Evolutionary conservation across 2,888 invertebrate genomes (phyloP).

Genomic region (Pachliopta kotzebuea): DNA sequence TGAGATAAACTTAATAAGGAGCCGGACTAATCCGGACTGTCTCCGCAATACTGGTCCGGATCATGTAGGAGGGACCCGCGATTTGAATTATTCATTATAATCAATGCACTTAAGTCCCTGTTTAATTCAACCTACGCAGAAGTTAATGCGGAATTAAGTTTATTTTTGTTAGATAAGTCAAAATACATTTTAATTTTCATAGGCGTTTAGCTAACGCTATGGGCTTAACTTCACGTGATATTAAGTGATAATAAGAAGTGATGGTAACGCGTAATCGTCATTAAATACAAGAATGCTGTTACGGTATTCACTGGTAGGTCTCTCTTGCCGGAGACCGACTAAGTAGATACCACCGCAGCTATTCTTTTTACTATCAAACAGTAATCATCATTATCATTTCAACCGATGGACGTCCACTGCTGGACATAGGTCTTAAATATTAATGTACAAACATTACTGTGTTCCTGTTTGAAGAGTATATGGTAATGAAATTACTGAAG

Average conservation of each 20-base stretch:
- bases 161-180: not conserved
- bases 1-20: conserved; percentile 54
- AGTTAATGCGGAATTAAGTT: conserved; percentile 18
- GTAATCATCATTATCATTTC: no score
- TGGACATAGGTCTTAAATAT: no score
- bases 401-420: no score
- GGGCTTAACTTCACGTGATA: not conserved
- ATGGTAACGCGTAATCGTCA: no score
- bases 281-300: no score
- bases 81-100: conserved; percentile 74
- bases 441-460: no score
- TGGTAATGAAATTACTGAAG: no score
- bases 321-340: no score
- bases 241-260: not conserved
- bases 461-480: no score
- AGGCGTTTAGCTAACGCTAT: not conserved
- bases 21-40: conserved; percentile 53
- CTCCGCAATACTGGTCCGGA: conserved; percentile 38
- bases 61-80: conserved; percentile 50
- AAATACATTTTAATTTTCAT: not conserved
- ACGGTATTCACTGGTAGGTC: no score
- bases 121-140: conserved; percentile 39
- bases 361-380: no score
- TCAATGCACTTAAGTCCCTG: conserved; percentile 63
- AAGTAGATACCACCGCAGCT: no score